Evolutionary conservation across 2,797 vertebrate species (phyloP), one percentile per base, ranked within the genome.

Genomic region (Eulemur rubriventer): DNA sequence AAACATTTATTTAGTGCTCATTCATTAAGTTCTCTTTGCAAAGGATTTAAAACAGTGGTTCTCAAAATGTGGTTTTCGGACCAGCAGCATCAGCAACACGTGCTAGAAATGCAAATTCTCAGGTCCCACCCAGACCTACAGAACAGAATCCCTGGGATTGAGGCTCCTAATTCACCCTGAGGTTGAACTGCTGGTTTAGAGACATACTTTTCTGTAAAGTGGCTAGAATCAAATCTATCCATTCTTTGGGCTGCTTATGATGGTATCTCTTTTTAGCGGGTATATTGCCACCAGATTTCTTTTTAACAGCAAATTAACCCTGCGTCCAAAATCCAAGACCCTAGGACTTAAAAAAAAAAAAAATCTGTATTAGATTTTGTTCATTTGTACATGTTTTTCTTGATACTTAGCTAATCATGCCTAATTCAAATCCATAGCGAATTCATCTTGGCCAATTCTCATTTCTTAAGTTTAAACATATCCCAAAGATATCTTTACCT

Each of bases 401-500:
- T 61, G 46, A 81, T 67, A 57, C 65, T 92, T 12, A 28, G n/a
- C 73, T 94, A 92, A 89, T 61, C 9, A 3, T 43, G 14, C n/a
- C 84, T 85, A n/a, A 75, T 80, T 95, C 95, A 50, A 63, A 76
- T 38, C 67, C 35, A 85, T 14, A 24, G 20, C 59, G 3, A 86
- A 89, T 94, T 72, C 35, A 18, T n/a, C 28, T 91, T 48, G 30
- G 30, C 63, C 75, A 83, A 9, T 70, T 87, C 83, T 26, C 78
- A 41, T 78, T 90, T 93, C 70, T 38, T 59, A 7, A 76, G 6
- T 94, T 97, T 76, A 87, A 82, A 72, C 55, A 90, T 84, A 76
- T 50, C 61, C 48, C 65, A 93, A n/a, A 90, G 72, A 96, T 93
- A 96, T 89, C 48, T 41, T 93, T 84, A 89, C 59, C 61, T 57